Evolutionary conservation across 2,113 vertebrate genomes (phyloP).

Genomic region (Oreocharis arfaki): DNA sequence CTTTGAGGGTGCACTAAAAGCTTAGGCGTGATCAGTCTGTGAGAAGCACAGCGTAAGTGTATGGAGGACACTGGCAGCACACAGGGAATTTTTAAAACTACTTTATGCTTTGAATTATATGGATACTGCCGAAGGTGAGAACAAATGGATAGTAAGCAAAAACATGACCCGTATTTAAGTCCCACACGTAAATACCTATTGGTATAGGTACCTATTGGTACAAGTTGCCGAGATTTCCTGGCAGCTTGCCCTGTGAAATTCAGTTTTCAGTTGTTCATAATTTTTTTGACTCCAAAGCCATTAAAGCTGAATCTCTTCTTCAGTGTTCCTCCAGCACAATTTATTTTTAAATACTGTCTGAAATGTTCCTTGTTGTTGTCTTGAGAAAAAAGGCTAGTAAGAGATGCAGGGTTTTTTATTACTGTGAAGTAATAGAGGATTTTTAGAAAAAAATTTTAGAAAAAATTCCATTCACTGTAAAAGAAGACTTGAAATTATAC

Average conservation of each 20-base stretch:
- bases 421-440: neutral
- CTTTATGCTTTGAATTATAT: neutral
- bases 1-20: fast-evolving
- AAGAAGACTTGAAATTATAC: neutral
- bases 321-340: neutral
- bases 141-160: neutral
- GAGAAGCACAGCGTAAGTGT: fast-evolving
- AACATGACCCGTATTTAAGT: neutral
- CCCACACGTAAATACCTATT: neutral
- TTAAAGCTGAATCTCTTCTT: neutral
- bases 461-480: fast-evolving
- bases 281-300: neutral
- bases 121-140: neutral
- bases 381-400: neutral
- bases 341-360: neutral
- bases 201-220: neutral
- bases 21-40: neutral
- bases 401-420: neutral
- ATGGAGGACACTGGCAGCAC: neutral
- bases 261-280: neutral
- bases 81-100: fast-evolving
- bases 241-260: neutral
- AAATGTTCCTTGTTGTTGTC: neutral
- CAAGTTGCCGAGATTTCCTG: neutral
- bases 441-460: too few relatives aligned